A percentile compares a stretch with the other conserved stretches of the same genome.
Evolutionary conservation across 2,797 vertebrate genomes (phyloP).

Genomic region (Prunella strophiata): DNA sequence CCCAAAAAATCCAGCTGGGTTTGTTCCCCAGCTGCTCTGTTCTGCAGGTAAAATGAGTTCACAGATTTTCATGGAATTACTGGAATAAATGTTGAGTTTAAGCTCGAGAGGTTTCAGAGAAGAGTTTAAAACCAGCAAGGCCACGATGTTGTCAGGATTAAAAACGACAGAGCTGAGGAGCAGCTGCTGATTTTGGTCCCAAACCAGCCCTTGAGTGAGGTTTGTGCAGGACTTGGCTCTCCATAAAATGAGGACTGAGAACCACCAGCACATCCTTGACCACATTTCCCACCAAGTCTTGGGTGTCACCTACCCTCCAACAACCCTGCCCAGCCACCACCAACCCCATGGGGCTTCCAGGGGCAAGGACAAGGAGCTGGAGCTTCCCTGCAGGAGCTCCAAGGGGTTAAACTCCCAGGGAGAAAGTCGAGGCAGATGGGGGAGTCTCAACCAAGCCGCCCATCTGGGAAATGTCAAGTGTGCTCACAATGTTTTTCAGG

Average conservation of each 20-base stretch:
- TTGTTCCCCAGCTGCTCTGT: background rate
- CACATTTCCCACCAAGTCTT: background rate
- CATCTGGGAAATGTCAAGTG: slow-evolving; percentile 73
- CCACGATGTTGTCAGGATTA: slow-evolving; percentile 12
- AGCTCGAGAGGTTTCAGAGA: background rate
- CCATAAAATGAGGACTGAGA: background rate
- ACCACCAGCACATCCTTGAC: background rate
- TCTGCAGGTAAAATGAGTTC: background rate
- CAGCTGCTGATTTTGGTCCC: slow-evolving; percentile 52
- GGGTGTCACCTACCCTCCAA: slow-evolving; percentile 17
- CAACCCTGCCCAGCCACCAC: slow-evolving; percentile 9
- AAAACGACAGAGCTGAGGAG: background rate
- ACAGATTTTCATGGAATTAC: background rate
- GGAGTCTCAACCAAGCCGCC: slow-evolving; percentile 49
- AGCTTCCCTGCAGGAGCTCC: slow-evolving; percentile 20
- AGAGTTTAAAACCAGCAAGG: slow-evolving; percentile 39
- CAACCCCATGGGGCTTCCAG: background rate
- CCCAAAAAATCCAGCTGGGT: background rate
- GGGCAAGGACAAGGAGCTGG: background rate
- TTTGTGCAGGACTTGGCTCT: slow-evolving; percentile 42
- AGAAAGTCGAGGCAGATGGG: slow-evolving; percentile 61
- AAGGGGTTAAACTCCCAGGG: slow-evolving; percentile 65
- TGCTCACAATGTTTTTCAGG: slow-evolving; percentile 63
- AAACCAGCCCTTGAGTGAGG: background rate
- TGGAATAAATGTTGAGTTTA: slow-evolving; percentile 1